Conservation (phyloP, 2,888 invertebrate genomes). For the Gryllus longicercus region DNA sequence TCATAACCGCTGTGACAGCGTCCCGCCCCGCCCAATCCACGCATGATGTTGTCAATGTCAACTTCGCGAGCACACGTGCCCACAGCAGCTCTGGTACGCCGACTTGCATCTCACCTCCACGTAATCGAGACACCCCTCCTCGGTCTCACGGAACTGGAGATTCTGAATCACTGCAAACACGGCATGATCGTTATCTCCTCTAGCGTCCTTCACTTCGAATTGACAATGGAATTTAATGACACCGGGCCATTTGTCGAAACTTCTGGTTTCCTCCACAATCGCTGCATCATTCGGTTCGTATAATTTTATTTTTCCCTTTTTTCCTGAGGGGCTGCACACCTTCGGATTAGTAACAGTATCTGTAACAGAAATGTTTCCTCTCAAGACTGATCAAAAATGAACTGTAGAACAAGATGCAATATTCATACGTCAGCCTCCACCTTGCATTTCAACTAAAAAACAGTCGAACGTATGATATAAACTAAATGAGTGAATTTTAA, state of each 20-base stretch:
- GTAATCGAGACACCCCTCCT: not conserved
- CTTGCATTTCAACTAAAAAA: not conserved
- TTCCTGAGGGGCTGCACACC: not conserved
- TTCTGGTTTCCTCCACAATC: not conserved
- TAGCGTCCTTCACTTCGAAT: not conserved
- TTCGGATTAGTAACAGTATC: not conserved
- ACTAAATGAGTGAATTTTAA: not conserved
- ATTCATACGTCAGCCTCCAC: not conserved
- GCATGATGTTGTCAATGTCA: too few species aligned
- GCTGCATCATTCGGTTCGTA: not conserved
- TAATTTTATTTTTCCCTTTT: not conserved
- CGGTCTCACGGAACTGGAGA: not conserved
- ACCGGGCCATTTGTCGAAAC: not conserved
- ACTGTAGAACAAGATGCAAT: not conserved
- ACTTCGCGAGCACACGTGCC: too few species aligned
- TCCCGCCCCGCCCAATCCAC: too few species aligned
- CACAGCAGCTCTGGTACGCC: too few species aligned
- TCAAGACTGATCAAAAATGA: not conserved
- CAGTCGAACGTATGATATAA: not conserved
- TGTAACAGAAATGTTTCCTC: not conserved
- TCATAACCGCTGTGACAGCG: too few species aligned
- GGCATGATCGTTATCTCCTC: not conserved
- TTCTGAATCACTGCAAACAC: conserved; percentile 4
- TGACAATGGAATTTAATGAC: not conserved
- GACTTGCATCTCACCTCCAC: not conserved